These are phyloP conservation scores for Dendrolimus kikuchii DNA, from an alignment of 1,140 invertebrate species.

Conservation along the genomic window DNA sequence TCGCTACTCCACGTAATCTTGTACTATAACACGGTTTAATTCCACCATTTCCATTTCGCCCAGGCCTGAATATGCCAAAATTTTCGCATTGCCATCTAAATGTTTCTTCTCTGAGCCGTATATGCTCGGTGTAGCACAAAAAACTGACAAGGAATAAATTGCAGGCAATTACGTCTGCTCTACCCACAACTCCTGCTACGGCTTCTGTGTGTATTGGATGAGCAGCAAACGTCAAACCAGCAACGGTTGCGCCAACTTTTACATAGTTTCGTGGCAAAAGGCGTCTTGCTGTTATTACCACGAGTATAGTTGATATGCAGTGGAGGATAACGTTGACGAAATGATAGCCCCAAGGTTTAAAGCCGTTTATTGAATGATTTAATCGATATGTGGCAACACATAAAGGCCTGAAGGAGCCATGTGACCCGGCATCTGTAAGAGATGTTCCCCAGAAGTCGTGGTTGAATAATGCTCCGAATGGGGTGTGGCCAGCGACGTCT, in stretches of 20 bases:
- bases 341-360: slow-evolving; percentile 93
- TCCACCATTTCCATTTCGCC: too few relatives aligned
- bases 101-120: slow-evolving; percentile 72
- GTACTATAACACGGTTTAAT: too few relatives aligned
- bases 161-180: slow-evolving; percentile 94
- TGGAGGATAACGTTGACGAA: slow-evolving; percentile 91
- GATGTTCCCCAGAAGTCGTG: slow-evolving; percentile 97
- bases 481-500: slow-evolving; percentile 84
- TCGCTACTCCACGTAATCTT: slow-evolving; percentile 54
- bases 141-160: slow-evolving; percentile 93
- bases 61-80: slow-evolving; percentile 18
- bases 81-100: slow-evolving; percentile 43
- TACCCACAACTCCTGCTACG: slow-evolving; percentile 95
- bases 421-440: slow-evolving; percentile 86
- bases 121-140: slow-evolving; percentile 82
- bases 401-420: slow-evolving; percentile 94
- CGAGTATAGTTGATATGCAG: slow-evolving; percentile 84
- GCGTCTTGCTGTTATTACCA: slow-evolving; percentile 80
- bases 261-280: slow-evolving; percentile 75
- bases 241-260: slow-evolving; percentile 79
- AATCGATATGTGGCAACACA: slow-evolving; percentile 94
- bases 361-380: slow-evolving; percentile 90
- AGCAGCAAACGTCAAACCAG: slow-evolving; percentile 92
- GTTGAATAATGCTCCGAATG: slow-evolving; percentile 81
- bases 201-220: slow-evolving; percentile 98